Conservation (phyloP, 2,888 invertebrate species). For the Odontomyia ornata region DNA sequence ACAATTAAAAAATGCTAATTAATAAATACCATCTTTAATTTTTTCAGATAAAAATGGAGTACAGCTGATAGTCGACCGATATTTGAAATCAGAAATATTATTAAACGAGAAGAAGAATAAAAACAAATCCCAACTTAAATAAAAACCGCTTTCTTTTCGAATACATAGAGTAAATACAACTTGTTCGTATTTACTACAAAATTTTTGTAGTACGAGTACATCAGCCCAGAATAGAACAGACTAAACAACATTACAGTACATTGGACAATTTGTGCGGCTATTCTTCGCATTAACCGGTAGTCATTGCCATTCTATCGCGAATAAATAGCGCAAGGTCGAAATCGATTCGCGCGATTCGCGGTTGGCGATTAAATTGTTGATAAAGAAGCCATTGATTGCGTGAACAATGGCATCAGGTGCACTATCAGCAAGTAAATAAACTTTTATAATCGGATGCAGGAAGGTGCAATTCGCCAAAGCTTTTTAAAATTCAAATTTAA, state of each 20-base stretch:
- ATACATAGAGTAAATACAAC: background rate
- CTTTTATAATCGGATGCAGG: too few relatives aligned
- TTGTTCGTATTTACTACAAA: background rate
- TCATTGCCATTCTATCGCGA: background rate
- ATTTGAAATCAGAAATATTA: background rate
- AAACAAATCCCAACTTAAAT: background rate
- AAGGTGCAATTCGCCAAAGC: too few relatives aligned
- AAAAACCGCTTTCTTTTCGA: background rate
- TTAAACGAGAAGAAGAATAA: background rate
- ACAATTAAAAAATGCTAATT: too few relatives aligned
- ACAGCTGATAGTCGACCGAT: conserved; percentile 24
- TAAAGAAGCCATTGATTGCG: too few relatives aligned
- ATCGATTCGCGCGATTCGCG: background rate
- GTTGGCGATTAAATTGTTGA: background rate
- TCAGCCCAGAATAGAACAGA: background rate
- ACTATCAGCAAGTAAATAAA: too few relatives aligned
- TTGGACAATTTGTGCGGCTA: background rate
- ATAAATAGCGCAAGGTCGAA: background rate
- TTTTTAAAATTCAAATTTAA: too few relatives aligned
- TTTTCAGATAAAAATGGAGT: conserved; percentile 41
- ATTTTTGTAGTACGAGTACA: background rate
- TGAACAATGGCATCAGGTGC: too few relatives aligned
- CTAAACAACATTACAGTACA: background rate
- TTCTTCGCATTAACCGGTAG: background rate
- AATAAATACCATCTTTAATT: background rate